Conservation (phyloP, 2,113 vertebrate species). For the Xyrauchen texanus region DNA sequence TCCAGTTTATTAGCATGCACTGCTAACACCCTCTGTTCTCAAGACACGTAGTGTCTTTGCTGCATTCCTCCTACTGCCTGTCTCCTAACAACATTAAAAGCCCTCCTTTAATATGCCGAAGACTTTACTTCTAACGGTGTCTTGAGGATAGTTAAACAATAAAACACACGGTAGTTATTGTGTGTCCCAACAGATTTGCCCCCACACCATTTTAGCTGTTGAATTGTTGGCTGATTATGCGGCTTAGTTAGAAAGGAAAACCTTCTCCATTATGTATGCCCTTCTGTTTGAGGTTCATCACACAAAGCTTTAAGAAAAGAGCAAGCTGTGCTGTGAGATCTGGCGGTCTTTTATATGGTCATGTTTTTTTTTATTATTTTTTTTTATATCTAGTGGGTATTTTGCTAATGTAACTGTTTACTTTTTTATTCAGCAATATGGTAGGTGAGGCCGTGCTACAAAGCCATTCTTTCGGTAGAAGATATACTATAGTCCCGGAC, state of each 20-base stretch:
- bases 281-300: constrained; percentile 8
- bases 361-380: too few relatives aligned
- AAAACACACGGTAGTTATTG: constrained; percentile 17
- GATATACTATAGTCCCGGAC: too few relatives aligned
- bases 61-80: constrained; percentile 33
- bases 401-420: too few relatives aligned
- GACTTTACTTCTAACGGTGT: constrained; percentile 8
- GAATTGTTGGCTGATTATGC: background rate
- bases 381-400: too few relatives aligned
- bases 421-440: too few relatives aligned
- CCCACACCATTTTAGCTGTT: background rate
- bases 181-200: background rate
- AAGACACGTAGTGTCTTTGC: background rate
- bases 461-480: too few relatives aligned
- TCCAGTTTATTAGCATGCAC: constrained; percentile 54
- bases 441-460: too few relatives aligned
- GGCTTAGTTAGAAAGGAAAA: background rate
- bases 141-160: constrained; percentile 18
- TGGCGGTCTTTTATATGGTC: too few relatives aligned
- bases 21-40: constrained; percentile 9
- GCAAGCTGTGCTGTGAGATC: background rate
- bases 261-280: background rate
- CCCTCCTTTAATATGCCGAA: constrained; percentile 13
- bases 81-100: constrained; percentile 16
- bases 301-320: background rate